Evolutionary conservation across 92 coral and sea anemone species (phyloP), one percentile per base, ranked within the genome.

Genomic region (Siderastrea siderea): DNA sequence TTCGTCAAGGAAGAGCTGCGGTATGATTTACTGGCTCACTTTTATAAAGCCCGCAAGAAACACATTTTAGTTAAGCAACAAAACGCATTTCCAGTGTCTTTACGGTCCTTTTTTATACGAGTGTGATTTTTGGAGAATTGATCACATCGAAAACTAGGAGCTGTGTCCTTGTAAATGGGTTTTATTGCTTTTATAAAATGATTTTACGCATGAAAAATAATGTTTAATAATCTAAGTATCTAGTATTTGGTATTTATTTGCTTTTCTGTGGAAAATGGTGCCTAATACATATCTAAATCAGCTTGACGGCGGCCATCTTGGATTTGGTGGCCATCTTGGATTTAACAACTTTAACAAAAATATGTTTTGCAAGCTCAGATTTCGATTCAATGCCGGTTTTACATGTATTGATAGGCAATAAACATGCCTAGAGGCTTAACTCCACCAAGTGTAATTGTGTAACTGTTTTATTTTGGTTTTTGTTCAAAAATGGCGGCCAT

Each of bases 21-120:
- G 78, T 73, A 43, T 73, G 78, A 73, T 73, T 12, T 73, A 73
- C 60, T 73, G 78, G 15, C 61, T 73, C 62, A 44, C 78, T 73
- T 44, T 73, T 12, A 71, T 71, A 71, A 48, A 71, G 76, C 76
- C 76, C 12, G 76, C 76, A 71, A 71, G 76, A 66, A 66, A 66
- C 71, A 66, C 71, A 66, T 66, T n/a, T 66, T 13, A 66, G 59
- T 54, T 54, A 54, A 54, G 59, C 59, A 54, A 54, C 11, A 54
- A 54, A 54, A 54, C 59, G 11, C 59, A 54, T 54, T 54, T 54
- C 7, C 59, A 5, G 46, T 66, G 71, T 66, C n/a, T 66, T 3
- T 26, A 43, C n/a, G 12, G 71, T 66, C 43, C n/a, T 66, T 66
- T 66, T 38, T 13, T 66, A 13, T 43, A 43, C 71, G 71, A 66